Evolutionary conservation across 2,888 invertebrate genomes (phyloP), one percentile per base, ranked within the genome.

Genomic region (Eretmocerus hayati): DNA sequence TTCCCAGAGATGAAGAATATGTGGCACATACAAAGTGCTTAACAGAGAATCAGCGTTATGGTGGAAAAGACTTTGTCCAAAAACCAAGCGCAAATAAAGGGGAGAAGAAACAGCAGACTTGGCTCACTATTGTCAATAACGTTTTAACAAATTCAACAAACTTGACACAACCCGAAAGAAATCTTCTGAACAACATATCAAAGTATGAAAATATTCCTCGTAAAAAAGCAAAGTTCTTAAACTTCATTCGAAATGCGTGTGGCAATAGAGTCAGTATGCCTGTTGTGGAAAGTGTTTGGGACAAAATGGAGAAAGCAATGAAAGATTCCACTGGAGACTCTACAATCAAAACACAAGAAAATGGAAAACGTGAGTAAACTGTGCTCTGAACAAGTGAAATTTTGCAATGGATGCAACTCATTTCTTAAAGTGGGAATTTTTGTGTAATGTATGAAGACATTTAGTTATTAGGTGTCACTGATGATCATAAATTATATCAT

Each of bases 21-120:
- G 65, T 72, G 32, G 58, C 60, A 1, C 83, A 83, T 59, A 76
- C 71, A 8, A 79, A 79, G 61, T 83, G 83, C 62, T 74, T 83
- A 43, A 74, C 75, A 2, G 83, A 96, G 74, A 85, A 85, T 22
- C 84, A 93, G 69, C 84, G 92, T 59, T 96, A 96, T 67, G 85
- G 90, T 6, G 90, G 85, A 0, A 88, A 87, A 71, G 84, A 85
- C 35, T 88, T 83, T 65, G 78, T 81, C 19, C 76, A 83, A 4
- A 86, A 85, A 63, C 74, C 78, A 15, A 71, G 74, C 11, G 79
- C 81, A 47, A 88, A 89, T 64, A 91, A 90, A 72, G 91, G 91
- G 6, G 89, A 88, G 65, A 80, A 78, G 56, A 93, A 92, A 65
- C 94, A 94, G 68, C 84, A 84, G 62, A 80, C 80, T 41, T 94